Conservation (phyloP, 2,888 invertebrate species). For the Drosophila lacicola region DNA sequence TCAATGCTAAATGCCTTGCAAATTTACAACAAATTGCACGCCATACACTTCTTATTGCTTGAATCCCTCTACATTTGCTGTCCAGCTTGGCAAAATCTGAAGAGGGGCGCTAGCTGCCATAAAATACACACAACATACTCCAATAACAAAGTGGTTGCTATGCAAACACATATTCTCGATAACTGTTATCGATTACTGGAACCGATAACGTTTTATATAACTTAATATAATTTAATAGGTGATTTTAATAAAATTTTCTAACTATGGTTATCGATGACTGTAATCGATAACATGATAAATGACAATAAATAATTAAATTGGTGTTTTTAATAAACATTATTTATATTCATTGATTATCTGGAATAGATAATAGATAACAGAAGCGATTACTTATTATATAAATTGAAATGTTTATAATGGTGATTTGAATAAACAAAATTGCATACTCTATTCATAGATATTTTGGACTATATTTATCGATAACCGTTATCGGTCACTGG, state of each 20-base stretch:
- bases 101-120: not conserved
- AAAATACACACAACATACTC: not conserved
- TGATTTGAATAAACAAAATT: too few species aligned
- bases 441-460: too few species aligned
- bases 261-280: not conserved
- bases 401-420: too few species aligned
- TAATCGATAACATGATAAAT: not conserved
- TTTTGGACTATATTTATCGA: not conserved
- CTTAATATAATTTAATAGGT: too few species aligned
- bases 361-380: not conserved
- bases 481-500: not conserved
- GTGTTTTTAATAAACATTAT: too few species aligned
- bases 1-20: slow-evolving; percentile 60
- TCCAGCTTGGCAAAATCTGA: not conserved
- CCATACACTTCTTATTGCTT: slow-evolving; percentile 12
- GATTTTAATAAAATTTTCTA: too few species aligned
- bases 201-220: not conserved
- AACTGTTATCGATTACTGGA: not conserved
- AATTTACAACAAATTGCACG: slow-evolving; percentile 46
- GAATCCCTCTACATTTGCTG: not conserved
- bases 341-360: too few species aligned
- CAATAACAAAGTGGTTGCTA: too few species aligned
- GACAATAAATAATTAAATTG: too few species aligned
- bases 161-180: not conserved
- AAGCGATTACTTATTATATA: too few species aligned